phyloP scores from a whole-genome alignment of 2,888 invertebrate genomes.

The Chymomyza amoena region DNA sequence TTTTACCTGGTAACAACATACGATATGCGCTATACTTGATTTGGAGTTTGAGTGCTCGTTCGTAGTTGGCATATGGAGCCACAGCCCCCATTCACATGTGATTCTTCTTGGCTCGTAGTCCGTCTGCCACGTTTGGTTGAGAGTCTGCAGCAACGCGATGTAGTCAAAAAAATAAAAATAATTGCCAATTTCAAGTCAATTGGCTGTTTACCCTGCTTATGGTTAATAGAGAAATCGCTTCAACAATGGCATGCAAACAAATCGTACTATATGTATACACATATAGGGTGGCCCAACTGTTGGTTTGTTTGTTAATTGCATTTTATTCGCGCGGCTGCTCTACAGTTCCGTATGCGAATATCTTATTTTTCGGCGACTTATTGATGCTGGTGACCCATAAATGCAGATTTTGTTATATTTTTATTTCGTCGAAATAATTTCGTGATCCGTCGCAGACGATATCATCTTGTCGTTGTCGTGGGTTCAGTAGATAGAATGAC shows the following conservation, averaged over 20 bases:
- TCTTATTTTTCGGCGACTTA: no score
- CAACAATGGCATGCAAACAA: slow-evolving; percentile 51
- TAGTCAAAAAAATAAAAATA: slow-evolving; percentile 52
- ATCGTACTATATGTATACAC: slow-evolving; percentile 1
- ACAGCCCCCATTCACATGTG: neutral
- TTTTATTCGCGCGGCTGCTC: no score
- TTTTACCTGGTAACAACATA: neutral
- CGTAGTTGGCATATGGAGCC: neutral
- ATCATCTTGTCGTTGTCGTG: no score
- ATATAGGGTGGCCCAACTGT: neutral
- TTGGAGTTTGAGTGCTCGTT: neutral
- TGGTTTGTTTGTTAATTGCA: no score
- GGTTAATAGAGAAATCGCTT: slow-evolving; percentile 72
- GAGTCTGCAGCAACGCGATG: slow-evolving; percentile 16
- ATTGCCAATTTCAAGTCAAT: slow-evolving; percentile 74
- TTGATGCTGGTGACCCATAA: no score
- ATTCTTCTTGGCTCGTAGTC: neutral
- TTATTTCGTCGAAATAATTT: no score
- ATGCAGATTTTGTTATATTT: no score
- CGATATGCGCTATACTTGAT: no score
- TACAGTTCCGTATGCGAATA: no score
- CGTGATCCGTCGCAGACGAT: no score
- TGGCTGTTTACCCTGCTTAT: slow-evolving; percentile 72
- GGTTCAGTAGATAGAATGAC: no score
- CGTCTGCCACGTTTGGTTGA: neutral